Conservation (phyloP, 1,140 invertebrate genomes). For the Nasonia vitripennis region DNA sequence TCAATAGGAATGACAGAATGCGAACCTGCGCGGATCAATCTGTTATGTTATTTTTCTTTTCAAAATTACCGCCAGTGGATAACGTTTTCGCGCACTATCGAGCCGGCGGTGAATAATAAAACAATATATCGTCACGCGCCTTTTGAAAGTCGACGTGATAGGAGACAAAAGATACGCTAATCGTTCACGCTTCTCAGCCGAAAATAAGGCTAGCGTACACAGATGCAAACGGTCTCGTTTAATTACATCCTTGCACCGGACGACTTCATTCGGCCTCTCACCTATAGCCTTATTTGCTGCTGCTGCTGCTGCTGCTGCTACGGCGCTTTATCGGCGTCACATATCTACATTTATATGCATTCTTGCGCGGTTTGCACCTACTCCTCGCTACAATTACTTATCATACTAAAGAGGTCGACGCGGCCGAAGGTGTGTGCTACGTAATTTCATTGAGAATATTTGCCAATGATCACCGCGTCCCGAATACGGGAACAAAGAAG, state of each 20-base stretch:
- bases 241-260: slow-evolving; percentile 42
- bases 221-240: slow-evolving; percentile 37
- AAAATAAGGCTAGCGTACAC: no score
- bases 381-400: background rate
- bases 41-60: background rate
- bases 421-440: no score
- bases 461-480: background rate
- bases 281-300: background rate
- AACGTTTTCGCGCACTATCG: background rate
- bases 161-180: no score
- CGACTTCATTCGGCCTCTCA: slow-evolving; percentile 32
- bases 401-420: background rate
- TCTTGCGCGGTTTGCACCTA: background rate
- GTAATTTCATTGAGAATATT: background rate
- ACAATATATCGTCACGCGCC: background rate
- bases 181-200: no score
- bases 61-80: background rate
- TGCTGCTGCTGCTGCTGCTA: background rate
- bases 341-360: slow-evolving; percentile 49
- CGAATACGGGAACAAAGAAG: background rate
- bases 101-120: background rate
- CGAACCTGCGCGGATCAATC: slow-evolving; percentile 2
- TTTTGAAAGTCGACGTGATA: background rate
- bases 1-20: slow-evolving; percentile 66
- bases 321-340: slow-evolving; percentile 30